Evolutionary conservation across 2,797 vertebrate species (phyloP), one percentile per base, ranked within the genome.

Genomic region (Myotis planiceps): DNA sequence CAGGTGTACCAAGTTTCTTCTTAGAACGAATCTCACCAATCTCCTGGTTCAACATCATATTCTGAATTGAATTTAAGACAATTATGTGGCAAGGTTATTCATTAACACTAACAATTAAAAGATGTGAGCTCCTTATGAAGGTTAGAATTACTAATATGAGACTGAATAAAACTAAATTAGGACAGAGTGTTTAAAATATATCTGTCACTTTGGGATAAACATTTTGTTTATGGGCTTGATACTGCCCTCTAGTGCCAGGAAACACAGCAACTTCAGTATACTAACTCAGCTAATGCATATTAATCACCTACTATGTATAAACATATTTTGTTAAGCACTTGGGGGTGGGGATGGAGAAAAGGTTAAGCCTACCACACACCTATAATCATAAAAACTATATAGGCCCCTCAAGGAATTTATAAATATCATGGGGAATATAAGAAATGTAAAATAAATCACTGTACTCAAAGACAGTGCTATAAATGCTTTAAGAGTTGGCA

Each of bases 211-310:
- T 34, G 47, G 21, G 32, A 88, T 75, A 84, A 92, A 95, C 6
- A 39, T 78, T 90, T 94, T 97, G 85, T 42, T 81, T 89, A 79
- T 25, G 71, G 65, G 72, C 72, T 88, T 10, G 27, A 88, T 12
- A 96, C 92, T 92, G 95, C 95, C 96, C 96, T 93, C 97, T 96
- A 96, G 94, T 97, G 96, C 25, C 90, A 93, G 74, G 49, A 85
- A 78, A 25, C 65, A 92, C 29, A 71, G 25, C 60, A 69, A 88
- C 53, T 49, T 80, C 47, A 39, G 66, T 0, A 39, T 32, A 79
- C 15, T 19, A 55, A 80, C 4, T 69, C 51, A 72, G 45, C 79
- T 92, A 84, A 60, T 39, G 29, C 37, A n/a, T 14, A 90, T 39
- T 58, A 82, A 47, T 65, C 12, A 81, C 23, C 63, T 45, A 81